Conservation (phyloP, 2,113 vertebrate species). For the Bos javanicus region DNA sequence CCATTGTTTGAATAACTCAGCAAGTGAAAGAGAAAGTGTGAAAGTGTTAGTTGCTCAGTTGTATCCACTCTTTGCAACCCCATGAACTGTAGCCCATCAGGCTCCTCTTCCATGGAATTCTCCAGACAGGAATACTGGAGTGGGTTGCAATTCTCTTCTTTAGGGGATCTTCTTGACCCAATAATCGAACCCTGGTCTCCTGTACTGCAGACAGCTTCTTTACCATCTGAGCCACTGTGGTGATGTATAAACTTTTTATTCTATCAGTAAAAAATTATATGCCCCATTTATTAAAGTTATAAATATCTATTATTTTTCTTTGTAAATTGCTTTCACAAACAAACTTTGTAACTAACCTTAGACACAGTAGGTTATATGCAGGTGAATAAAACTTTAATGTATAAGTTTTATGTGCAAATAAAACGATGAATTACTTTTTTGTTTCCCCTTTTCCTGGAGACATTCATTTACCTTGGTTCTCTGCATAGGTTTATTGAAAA, state of each 20-base stretch:
- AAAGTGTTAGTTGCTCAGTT: not conserved
- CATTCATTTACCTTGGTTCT: not conserved
- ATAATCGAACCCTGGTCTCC: not conserved
- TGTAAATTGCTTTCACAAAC: not conserved
- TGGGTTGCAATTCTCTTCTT: not conserved
- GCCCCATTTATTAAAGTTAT: not conserved
- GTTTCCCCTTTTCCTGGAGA: not conserved
- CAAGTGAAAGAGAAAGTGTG: not conserved
- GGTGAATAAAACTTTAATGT: not conserved
- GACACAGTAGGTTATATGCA: not conserved
- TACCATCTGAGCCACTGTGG: not conserved
- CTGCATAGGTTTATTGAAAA: not conserved
- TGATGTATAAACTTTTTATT: not conserved
- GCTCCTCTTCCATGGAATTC: not conserved
- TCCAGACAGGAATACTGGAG: not conserved
- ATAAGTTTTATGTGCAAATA: not conserved
- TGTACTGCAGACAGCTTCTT: not conserved
- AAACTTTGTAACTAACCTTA: not conserved
- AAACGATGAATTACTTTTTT: not conserved
- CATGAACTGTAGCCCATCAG: not conserved
- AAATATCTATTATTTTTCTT: not conserved
- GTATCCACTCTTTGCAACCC: not conserved
- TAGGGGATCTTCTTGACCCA: not conserved
- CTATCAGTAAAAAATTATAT: not conserved
- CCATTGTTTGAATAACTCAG: not conserved